Conservation (phyloP, 2,797 vertebrate species). For the Brachyrhaphis roseni region DNA sequence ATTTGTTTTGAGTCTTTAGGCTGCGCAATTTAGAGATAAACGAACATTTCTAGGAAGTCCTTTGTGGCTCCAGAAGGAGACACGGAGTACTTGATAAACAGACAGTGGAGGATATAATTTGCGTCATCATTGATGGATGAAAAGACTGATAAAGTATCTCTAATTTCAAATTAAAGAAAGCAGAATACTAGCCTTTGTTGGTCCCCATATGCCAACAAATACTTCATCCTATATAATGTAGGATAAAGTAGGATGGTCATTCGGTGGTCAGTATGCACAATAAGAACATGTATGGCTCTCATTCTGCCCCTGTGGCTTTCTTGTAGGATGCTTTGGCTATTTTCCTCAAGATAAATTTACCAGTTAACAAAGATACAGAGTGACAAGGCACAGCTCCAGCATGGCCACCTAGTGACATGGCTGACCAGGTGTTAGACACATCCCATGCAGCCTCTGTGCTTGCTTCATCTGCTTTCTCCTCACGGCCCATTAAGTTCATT, state of each 20-base stretch:
- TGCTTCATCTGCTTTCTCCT: constrained; percentile 65
- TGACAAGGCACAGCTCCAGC: constrained; percentile 50
- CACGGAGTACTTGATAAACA: constrained; percentile 15
- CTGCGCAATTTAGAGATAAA: neutral
- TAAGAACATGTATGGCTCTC: neutral
- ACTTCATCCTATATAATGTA: no score
- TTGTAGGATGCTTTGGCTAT: neutral
- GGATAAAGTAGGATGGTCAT: neutral
- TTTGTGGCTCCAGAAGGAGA: constrained; percentile 11
- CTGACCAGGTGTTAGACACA: constrained; percentile 76
- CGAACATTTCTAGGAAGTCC: neutral
- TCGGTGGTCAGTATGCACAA: neutral
- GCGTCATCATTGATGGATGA: neutral
- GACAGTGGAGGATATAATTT: constrained; percentile 9
- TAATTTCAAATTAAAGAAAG: neutral
- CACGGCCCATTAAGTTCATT: constrained; percentile 72
- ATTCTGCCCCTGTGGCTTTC: neutral
- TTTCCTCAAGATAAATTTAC: constrained; percentile 23
- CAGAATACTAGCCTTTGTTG: neutral
- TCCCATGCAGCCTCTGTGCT: constrained; percentile 59
- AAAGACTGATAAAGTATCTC: neutral
- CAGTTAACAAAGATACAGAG: constrained; percentile 60
- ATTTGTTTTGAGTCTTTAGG: constrained; percentile 1
- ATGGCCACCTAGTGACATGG: constrained; percentile 61
- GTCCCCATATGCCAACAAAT: neutral